These are phyloP conservation scores for Neuroterus valhalla DNA, from an alignment of 1,140 invertebrate genomes.

Conservation along the genomic window DNA sequence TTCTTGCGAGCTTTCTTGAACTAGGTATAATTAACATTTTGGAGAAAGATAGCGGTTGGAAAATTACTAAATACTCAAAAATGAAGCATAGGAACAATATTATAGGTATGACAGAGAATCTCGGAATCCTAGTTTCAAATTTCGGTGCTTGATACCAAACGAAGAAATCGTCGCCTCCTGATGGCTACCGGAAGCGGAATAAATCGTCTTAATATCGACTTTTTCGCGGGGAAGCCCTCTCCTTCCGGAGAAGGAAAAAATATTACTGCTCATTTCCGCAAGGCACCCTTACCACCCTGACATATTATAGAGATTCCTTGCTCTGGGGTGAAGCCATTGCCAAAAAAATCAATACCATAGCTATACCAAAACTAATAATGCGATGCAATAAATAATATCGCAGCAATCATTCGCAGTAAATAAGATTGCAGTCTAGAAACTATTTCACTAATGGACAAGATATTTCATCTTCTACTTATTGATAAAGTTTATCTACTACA, in stretches of 20 bases:
- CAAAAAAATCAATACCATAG: slow-evolving; percentile 12
- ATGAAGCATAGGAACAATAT: neutral
- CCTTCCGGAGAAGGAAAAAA: slow-evolving; percentile 8
- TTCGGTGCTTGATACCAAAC: neutral
- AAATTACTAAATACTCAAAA: neutral
- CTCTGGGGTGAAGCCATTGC: slow-evolving; percentile 6
- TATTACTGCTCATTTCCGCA: slow-evolving; percentile 28
- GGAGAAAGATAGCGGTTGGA: neutral
- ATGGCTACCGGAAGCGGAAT: slow-evolving; percentile 16
- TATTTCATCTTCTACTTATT: neutral
- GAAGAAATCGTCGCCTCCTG: neutral
- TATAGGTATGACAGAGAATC: neutral
- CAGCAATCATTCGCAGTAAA: neutral
- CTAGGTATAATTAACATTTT: no score
- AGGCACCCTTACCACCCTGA: slow-evolving; percentile 15
- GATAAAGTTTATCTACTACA: no score
- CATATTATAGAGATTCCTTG: slow-evolving; percentile 19
- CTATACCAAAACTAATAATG: neutral
- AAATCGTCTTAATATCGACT: slow-evolving; percentile 30
- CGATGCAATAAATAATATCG: neutral
- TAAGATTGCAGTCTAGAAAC: neutral
- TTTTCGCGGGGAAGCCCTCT: slow-evolving; percentile 15
- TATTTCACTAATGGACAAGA: neutral
- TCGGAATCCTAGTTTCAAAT: neutral
- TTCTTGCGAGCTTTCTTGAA: no score